Percentiles rank a stretch among this genome's conserved stretches.
phyloP scores from a whole-genome alignment of 37 sponge, comb jelly and placozoan species.

The Crambe crambe region DNA sequence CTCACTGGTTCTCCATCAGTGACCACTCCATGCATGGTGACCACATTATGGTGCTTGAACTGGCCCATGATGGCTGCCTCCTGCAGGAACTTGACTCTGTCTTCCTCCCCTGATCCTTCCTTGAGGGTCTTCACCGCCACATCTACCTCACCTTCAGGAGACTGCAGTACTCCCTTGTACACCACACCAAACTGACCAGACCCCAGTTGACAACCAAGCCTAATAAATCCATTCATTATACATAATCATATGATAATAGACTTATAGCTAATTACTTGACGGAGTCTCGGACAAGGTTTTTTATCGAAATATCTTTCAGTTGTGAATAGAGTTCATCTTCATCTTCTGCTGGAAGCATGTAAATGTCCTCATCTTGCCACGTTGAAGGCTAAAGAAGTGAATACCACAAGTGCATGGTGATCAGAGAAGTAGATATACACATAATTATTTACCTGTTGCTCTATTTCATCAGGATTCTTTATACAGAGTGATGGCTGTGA shows the following conservation, averaged over 20 bases:
- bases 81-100: constrained; percentile 28
- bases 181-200: too few relatives aligned
- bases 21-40: constrained; percentile 16
- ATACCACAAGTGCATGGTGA: too few relatives aligned
- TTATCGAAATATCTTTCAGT: background rate
- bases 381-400: too few relatives aligned
- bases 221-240: too few relatives aligned
- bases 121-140: constrained; percentile 18
- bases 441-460: too few relatives aligned
- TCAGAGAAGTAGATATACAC: too few relatives aligned
- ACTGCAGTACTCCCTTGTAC: too few relatives aligned
- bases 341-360: background rate
- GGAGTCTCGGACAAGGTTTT: background rate
- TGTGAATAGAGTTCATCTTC: background rate
- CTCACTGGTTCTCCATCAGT: background rate
- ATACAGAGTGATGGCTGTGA: background rate
- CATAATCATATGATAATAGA: too few relatives aligned
- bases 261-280: background rate
- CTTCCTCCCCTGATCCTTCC: background rate
- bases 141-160: too few relatives aligned
- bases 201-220: too few relatives aligned
- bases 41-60: constrained; percentile 17
- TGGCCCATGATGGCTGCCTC: constrained; percentile 33
- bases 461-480: too few relatives aligned
- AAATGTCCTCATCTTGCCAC: background rate